Evolutionary conservation across 2,888 invertebrate species (phyloP), one percentile per base, ranked within the genome.

Genomic region (Macrosoma leucophasiata): DNA sequence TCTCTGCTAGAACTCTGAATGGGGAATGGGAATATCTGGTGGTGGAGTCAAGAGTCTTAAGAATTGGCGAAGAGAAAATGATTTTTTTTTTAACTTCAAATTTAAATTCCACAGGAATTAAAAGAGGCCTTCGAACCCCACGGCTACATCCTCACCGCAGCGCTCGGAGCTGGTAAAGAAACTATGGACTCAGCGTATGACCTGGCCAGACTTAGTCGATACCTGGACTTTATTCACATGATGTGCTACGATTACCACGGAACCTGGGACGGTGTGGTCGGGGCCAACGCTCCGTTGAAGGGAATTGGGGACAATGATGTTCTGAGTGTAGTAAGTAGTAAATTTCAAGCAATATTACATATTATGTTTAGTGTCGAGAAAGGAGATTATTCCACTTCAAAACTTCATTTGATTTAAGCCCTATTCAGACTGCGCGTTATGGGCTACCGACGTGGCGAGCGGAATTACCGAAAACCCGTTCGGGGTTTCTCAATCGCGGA

Each of bases 181-280:
- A 92, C 91, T 0, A 92, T 94, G 56, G 91, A 93, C 41, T 71
- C 85, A 1, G 92, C 91, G 0, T 96, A 96, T 56, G 91, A 95
- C 62, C 85, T 96, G 8, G 79, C 87, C 4, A 87, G 89, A 43
- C 76, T 96, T 8, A 88, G 90, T 9, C 70, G 87, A 1, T 88
- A 90, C 58, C 63, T 92, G 21, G 91, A 92, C 62, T 89, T 87
- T 34, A 86, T 95, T 19, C 93, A 95, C 51, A 87, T 95, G 62
- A 95, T 95, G 95, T 91, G 92, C 41, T 96, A 96, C 64, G 95
- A 96, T 67, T 95, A 94, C 65, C 94, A 94, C 49, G 95, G 95
- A 0, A 87, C 91, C 4, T 95, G 94, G 94, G 92, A 95, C 50
- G 82, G 82, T 1, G 82, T 78, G 36, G 88, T 93, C 0, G 91